Conservation (phyloP, 2,113 vertebrate species). For the Perca fluviatilis region DNA sequence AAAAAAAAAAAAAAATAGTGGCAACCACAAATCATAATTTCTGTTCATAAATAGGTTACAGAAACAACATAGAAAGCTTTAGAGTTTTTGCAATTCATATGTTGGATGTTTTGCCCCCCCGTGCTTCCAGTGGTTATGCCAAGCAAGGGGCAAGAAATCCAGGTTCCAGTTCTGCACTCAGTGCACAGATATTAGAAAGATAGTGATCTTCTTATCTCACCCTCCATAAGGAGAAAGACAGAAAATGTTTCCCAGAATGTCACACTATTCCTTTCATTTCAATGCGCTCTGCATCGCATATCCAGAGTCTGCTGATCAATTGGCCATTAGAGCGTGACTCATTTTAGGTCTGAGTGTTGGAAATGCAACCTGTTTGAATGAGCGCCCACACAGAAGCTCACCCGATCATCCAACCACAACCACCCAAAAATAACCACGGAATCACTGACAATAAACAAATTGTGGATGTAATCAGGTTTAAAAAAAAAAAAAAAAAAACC, state of each 20-base stretch:
- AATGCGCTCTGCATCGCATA: not conserved
- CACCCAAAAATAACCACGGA: not conserved
- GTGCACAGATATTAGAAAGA: not conserved
- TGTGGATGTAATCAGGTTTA: conserved; percentile 16
- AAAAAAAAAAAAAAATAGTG: not conserved
- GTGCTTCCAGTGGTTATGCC: not conserved
- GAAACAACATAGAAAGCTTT: not conserved
- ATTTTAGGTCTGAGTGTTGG: conserved; percentile 8
- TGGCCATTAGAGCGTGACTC: conserved; percentile 24
- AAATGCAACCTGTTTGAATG: conserved; percentile 15
- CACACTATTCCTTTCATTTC: not conserved
- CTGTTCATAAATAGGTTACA: not conserved
- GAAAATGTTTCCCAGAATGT: not conserved
- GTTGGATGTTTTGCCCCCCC: not conserved
- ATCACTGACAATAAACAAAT: conserved; percentile 8
- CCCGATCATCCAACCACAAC: not conserved
- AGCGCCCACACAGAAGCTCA: conserved; percentile 1
- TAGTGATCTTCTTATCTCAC: not conserved
- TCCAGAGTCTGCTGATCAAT: not conserved
- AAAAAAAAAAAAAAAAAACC: not conserved
- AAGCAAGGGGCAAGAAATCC: not conserved
- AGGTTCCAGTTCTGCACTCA: not conserved
- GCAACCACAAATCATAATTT: not conserved
- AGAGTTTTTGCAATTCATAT: not conserved
- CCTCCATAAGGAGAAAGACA: not conserved